Base-by-base conservation (phyloP, 2,888 invertebrate species). In the Disparrhopalites patrizii region DNA sequence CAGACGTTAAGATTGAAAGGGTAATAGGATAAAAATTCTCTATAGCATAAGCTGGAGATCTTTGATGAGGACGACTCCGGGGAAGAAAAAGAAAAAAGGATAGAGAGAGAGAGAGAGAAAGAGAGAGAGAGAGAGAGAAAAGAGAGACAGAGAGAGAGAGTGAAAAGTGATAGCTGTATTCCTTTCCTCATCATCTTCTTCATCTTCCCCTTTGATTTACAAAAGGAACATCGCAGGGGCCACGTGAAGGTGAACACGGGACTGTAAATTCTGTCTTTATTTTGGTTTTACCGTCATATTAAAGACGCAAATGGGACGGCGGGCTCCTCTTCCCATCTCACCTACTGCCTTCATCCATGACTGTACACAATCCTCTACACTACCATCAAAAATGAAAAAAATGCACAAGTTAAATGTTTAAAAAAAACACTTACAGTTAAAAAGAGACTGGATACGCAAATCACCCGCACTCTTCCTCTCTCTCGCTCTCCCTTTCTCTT, bases 241-340 rank as follows among this genome's bases (percentile, higher is more conserved):
- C 40, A 57, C 25, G 27, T 57, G 25, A 27, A 57, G 62, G 54
- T 54, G 51, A 54, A 18, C 31, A 4, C 25, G 8, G 27, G 55
- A 43, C 20, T 40, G 62, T 62, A 62, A 62, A 62, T 62, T 54
- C 54, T 40, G 38, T 52, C 55, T 54, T 52, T 62, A 62, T 62
- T 62, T 62, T 62, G 52, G 57, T 60, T 47, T 43, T 60, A 60
- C 28, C 27, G 28, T 62, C 62, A 62, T 62, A 52, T 36, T 52
- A 52, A 54, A 55, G 62, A 62, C 28, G 28, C 40, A 40, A 62
- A 62, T 62, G 51, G 28, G 62, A 62, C 54, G 55, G 28, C 62
- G 62, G 54, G 58, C 47, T 60, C 47, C 58, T 60, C 27, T 60
- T 47, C 47, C n/a, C n/a, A n/a, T n/a, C n/a, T n/a, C n/a, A n/a